These are phyloP conservation scores for Macrotus californicus DNA, from an alignment of 2,113 vertebrate species.

Conservation along the genomic window DNA sequence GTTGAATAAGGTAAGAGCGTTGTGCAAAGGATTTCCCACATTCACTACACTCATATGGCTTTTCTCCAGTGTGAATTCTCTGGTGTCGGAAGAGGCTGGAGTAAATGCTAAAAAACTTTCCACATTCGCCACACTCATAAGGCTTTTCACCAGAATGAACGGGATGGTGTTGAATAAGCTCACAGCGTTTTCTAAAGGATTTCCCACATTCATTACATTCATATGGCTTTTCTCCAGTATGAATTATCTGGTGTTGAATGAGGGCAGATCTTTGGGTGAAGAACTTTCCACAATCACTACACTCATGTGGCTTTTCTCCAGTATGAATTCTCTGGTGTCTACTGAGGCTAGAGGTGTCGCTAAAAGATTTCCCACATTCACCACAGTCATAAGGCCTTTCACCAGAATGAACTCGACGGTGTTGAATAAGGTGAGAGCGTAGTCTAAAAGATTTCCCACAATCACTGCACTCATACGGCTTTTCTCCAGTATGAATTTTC, in stretches of 20 bases:
- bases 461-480: constrained; percentile 75
- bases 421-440: background rate
- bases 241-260: background rate
- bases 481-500: constrained; percentile 69
- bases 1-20: constrained; percentile 21
- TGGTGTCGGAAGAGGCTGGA: constrained; percentile 12
- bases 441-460: background rate
- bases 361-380: background rate
- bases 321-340: constrained; percentile 11
- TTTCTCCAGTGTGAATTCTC: constrained; percentile 43
- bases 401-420: background rate
- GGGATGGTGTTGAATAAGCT: constrained; percentile 40
- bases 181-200: background rate
- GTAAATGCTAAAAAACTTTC: background rate
- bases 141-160: background rate
- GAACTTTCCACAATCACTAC: background rate
- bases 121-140: constrained; percentile 72
- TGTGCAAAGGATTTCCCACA: constrained; percentile 41
- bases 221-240: background rate
- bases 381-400: background rate
- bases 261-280: background rate
- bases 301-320: background rate
- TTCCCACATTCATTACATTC: background rate
- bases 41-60: constrained; percentile 27
- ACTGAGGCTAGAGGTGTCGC: background rate